Evolutionary conservation across 2,888 invertebrate genomes (phyloP).

Genomic region (Napeogenes inachia): DNA sequence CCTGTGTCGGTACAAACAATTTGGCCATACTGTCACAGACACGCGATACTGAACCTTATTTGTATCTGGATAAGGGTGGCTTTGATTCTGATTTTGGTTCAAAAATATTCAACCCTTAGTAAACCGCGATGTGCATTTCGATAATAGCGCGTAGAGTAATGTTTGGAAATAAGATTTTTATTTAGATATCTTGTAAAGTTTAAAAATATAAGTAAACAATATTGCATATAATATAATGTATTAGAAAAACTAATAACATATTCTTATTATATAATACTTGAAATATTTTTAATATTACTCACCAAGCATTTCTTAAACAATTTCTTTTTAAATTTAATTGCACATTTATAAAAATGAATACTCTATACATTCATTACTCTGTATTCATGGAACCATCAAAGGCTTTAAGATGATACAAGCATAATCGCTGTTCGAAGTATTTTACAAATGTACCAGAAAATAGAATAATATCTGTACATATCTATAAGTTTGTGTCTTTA

Average conservation of each 20-base stretch:
- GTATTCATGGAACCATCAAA: constrained; percentile 51
- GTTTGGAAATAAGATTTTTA: not conserved
- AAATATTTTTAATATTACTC: too few species aligned
- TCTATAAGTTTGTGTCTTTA: too few species aligned
- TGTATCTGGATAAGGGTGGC: constrained; percentile 12
- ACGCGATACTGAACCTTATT: constrained; percentile 31
- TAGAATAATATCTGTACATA: too few species aligned
- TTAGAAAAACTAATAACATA: too few species aligned
- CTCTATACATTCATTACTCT: constrained; percentile 43
- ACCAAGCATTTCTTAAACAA: too few species aligned
- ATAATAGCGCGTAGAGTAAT: constrained; percentile 59
- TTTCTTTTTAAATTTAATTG: not conserved
- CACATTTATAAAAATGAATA: too few species aligned
- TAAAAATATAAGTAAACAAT: not conserved
- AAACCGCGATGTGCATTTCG: constrained; percentile 72
- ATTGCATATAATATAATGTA: too few species aligned
- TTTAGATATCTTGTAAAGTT: constrained; percentile 30
- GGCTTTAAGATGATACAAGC: constrained; percentile 49
- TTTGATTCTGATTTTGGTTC: constrained; percentile 27
- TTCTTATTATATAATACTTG: too few species aligned
- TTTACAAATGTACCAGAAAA: not conserved
- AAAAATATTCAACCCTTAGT: constrained; percentile 70
- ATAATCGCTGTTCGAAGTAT: constrained; percentile 43
- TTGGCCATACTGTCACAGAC: constrained; percentile 47
- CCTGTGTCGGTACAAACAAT: constrained; percentile 51